A percentile compares a stretch with the other conserved stretches of the same genome.
phyloP scores from a whole-genome alignment of 1,140 invertebrate genomes.

The Hetaerina americana region DNA sequence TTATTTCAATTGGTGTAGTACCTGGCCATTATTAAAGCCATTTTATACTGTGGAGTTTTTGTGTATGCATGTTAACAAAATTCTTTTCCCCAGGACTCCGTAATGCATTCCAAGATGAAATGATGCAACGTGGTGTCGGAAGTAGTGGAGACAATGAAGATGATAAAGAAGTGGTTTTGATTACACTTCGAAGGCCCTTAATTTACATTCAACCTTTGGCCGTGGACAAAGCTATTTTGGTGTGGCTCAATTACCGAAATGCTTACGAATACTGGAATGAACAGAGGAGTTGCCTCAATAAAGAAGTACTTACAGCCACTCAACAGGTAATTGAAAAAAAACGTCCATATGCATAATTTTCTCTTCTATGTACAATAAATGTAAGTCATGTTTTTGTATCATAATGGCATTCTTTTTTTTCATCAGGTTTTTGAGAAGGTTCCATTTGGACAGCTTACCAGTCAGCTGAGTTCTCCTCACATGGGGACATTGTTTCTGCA shows the following conservation, averaged over 20 bases:
- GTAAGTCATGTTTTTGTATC: too few species aligned
- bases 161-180: slow-evolving; percentile 88
- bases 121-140: slow-evolving; percentile 36
- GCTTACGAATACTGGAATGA: slow-evolving; percentile 99
- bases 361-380: too few species aligned
- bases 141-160: slow-evolving; percentile 44
- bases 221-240: slow-evolving; percentile 89
- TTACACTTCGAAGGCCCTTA: slow-evolving; percentile 78
- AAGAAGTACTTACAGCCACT: slow-evolving; percentile 70
- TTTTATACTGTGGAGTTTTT: neutral
- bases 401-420: slow-evolving; percentile 7
- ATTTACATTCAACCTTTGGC: slow-evolving; percentile 92
- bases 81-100: slow-evolving; percentile 43
- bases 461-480: slow-evolving; percentile 53
- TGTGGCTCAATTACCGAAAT: slow-evolving; percentile 97
- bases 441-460: slow-evolving; percentile 61
- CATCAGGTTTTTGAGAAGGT: slow-evolving; percentile 53
- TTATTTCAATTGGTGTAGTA: too few species aligned
- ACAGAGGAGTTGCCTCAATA: slow-evolving; percentile 75
- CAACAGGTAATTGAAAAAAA: slow-evolving; percentile 49
- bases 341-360: slow-evolving; percentile 6
- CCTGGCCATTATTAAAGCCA: too few species aligned
- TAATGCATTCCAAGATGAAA: slow-evolving; percentile 82
- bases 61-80: neutral
- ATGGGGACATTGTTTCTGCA: slow-evolving; percentile 86